Base-by-base conservation (phyloP, 2,797 vertebrate genomes). In the Triplophysa bombifrons region DNA sequence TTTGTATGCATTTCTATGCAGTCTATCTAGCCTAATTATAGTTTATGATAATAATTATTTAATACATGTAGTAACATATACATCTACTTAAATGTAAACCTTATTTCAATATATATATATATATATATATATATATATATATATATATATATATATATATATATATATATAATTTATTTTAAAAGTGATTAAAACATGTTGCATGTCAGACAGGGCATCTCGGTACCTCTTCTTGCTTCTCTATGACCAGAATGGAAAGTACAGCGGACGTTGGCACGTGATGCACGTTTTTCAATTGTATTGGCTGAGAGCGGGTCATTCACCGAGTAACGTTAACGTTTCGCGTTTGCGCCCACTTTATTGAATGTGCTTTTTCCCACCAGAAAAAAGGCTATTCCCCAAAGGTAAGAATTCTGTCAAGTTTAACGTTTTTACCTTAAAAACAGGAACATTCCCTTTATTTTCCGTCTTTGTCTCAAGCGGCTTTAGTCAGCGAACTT, bases 361-460 rank as follows among this genome's bases (percentile, higher is more conserved):
- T 63, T n/a, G 76, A 72, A 56, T 85, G 48, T 69, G 80, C 63
- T 72, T 38, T 84, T 81, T 80, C 71, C 78, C 63, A 63, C 85
- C 64, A 77, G 48, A 74, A 82, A 71, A 73, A 70, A 38, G 56
- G 44, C 41, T 19, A 61, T 73, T 38, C 64, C 61, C 50, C 63
- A 22, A 48, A 63, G 84, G 84, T 85, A 80, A 79, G 80, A 68
- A 50, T n/a, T 73, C 2, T 22, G 4, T 12, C 9, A 2, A 7
- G 8, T 71, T 6, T 1, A 9, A 3, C 16, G 16, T 16, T 4
- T 22, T 14, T 2, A 8, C 19, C 10, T 50, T 46, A 13, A 79
- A 55, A 74, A 27, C 17, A 27, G 0, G 19, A 46, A 20, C 5
- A 0, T 44, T 44, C 14, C 4, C 0, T 10, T 72, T 5, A 20